These are phyloP conservation scores for Amphipyra berbera DNA, from an alignment of 2,888 invertebrate genomes.

Conservation along the genomic window DNA sequence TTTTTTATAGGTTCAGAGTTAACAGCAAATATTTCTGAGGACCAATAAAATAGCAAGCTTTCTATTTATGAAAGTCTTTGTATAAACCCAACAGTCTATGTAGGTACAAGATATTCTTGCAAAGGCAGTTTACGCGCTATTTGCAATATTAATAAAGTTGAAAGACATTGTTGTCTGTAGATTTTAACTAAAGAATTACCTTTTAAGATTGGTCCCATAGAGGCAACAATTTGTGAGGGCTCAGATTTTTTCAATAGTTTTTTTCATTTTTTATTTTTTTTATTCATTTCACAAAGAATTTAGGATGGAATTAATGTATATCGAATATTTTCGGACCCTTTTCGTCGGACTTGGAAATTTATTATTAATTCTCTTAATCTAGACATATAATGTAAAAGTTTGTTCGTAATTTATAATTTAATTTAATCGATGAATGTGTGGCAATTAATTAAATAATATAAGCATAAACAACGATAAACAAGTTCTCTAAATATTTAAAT, in stretches of 20 bases:
- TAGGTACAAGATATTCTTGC: slow-evolving; percentile 19
- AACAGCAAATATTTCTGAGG: neutral
- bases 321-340: neutral
- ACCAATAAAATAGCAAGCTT: slow-evolving; percentile 8
- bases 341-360: too few species aligned
- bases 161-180: slow-evolving; percentile 33
- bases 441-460: too few species aligned
- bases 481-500: too few species aligned
- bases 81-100: neutral
- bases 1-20: too few species aligned
- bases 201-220: slow-evolving; percentile 21
- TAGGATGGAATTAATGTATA: slow-evolving; percentile 10
- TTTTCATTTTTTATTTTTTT: neutral
- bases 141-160: slow-evolving; percentile 44
- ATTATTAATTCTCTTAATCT: too few species aligned
- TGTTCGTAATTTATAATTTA: too few species aligned
- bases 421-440: too few species aligned
- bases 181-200: slow-evolving; percentile 20
- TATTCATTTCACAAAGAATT: slow-evolving; percentile 3
- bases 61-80: slow-evolving; percentile 10
- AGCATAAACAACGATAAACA: too few species aligned
- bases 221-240: slow-evolving; percentile 17
- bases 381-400: too few species aligned
- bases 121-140: slow-evolving; percentile 29
- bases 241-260: slow-evolving; percentile 3